Evolutionary conservation across 2,888 invertebrate species (phyloP), one percentile per base, ranked within the genome.

Genomic region (Beris chalybata): DNA sequence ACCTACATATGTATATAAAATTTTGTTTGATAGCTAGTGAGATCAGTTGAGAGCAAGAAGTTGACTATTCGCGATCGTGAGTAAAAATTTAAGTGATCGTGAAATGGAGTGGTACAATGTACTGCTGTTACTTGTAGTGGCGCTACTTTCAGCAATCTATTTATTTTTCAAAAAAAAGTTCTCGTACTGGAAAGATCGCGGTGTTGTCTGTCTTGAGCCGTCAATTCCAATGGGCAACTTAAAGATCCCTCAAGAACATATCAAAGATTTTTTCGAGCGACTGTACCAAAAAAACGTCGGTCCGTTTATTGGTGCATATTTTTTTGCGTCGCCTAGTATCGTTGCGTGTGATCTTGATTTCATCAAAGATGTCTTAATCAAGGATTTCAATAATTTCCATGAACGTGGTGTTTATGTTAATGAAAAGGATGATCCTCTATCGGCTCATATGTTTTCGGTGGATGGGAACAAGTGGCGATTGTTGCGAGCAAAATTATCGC

Each of bases 381-480:
- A 74, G 64, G 76, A 77, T 64, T 78, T 78, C 69, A 55, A 67
- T 0, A 67, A 72, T 59, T 78, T 78, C 68, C 71, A 72, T 13
- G 73, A 74, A 69, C 74, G 75, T 48, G 74, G 74, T 1, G 43
- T 74, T 9, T 70, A 69, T 12, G 66, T 66, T 12, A 72, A 76
- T 63, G 75, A 74, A 47, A 70, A 73, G 31, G 66, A 71, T 22
- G 76, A 76, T 59, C 77, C 77, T 4, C 31, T 77, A 11, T 67
- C 72, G 0, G 74, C 69, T 1, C 72, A 76, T 69, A 69, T 78
- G 52, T 71, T 75, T 59, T 59, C 71, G 15, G 50, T 75, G 38
- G 73, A 73, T 2, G 79, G 77, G 5, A 70, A 74, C 11, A 75
- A 76, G 52, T 82, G 82, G 82, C 80, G 76, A 69, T 72, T 74